Percentiles rank a stretch among this genome's conserved stretches.
Conservation (phyloP, 2,113 vertebrate genomes). For the Cynoglossus semilaevis region DNA sequence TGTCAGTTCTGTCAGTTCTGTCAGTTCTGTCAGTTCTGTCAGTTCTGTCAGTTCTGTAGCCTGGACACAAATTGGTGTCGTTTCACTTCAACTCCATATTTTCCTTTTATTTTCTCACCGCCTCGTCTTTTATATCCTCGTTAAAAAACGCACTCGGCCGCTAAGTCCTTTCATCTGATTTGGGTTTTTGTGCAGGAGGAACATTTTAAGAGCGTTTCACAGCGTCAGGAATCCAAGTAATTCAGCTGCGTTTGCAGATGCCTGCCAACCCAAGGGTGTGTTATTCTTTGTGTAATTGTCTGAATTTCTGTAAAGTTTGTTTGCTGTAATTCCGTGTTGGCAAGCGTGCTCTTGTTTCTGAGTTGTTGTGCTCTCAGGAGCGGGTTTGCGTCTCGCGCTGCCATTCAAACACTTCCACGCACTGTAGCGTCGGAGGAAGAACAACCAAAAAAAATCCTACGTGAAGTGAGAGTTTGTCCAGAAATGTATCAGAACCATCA, state of each 20-base stretch:
- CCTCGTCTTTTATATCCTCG: not conserved
- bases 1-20: too few species aligned
- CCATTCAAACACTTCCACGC: constrained; percentile 2
- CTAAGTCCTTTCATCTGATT: not conserved
- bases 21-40: too few species aligned
- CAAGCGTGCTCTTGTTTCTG: constrained; percentile 61
- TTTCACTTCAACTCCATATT: not conserved
- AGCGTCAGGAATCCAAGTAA: constrained; percentile 4
- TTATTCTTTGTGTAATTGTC: constrained; percentile 53
- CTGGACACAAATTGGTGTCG: too few species aligned
- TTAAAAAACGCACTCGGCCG: constrained; percentile 6
- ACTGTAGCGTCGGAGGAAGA: not conserved
- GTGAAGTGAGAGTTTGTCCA: constrained; percentile 9
- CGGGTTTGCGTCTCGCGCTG: constrained; percentile 15
- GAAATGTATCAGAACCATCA: constrained; percentile 17
- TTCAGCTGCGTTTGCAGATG: constrained; percentile 15
- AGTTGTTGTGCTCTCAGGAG: constrained; percentile 20
- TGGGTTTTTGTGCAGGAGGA: constrained; percentile 4
- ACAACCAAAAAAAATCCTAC: constrained; percentile 5
- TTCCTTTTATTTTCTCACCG: not conserved
- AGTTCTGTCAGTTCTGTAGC: too few species aligned
- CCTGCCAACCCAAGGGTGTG: constrained; percentile 41
- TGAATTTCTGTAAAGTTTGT: constrained; percentile 43
- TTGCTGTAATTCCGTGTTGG: constrained; percentile 46
- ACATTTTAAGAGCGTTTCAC: constrained; percentile 5